Base-by-base conservation (phyloP, 2,888 invertebrate genomes). In the Erpobdella octoculata region DNA sequence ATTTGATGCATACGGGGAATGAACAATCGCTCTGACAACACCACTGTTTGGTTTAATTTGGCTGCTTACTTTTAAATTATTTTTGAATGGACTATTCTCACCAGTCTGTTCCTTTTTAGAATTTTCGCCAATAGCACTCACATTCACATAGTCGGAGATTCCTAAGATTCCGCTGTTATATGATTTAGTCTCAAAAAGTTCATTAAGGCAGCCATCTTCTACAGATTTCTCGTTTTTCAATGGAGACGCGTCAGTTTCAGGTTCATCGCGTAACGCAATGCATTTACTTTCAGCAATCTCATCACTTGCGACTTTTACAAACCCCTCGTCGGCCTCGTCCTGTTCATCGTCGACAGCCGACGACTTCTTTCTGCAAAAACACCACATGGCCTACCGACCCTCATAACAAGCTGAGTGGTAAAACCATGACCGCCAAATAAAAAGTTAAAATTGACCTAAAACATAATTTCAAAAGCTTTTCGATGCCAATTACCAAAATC, bases 291-390 rank as follows among this genome's bases (percentile, higher is more conserved):
- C 41, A 9, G 9, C 41, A 41, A 41, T 3, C 6, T 53, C 28
- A 53, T 53, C 53, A 53, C 53, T 25, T 15, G 28, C 53, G 12
- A 53, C 28, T n/a, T 28, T 53, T 28, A 53, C 53, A 28, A 53
- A 53, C n/a, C 28, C 53, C 53, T 53, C 53, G 53, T 28, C 28
- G 8, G 21, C 53, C 53, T 53, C 53, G 53, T 28, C 28, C 15
- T 53, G 53, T 28, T 53, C 53, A 28, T 53, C 53, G 21, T 53
- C 53, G 28, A 53, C 28, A n/a, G 28, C 28, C 15, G 53, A 53
- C 53, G 53, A 53, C 28, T 28, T 53, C 28, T 53, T 53, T 28
- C 53, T 53, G 53, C 53, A 53, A 53, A 53, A 53, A 53, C 53
- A 53, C 53, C 53, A 53, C 53, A 53, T 53, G 28, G 21, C 53